Conservation (phyloP, 2,113 vertebrate species). For the Edolisoma coerulescens region DNA sequence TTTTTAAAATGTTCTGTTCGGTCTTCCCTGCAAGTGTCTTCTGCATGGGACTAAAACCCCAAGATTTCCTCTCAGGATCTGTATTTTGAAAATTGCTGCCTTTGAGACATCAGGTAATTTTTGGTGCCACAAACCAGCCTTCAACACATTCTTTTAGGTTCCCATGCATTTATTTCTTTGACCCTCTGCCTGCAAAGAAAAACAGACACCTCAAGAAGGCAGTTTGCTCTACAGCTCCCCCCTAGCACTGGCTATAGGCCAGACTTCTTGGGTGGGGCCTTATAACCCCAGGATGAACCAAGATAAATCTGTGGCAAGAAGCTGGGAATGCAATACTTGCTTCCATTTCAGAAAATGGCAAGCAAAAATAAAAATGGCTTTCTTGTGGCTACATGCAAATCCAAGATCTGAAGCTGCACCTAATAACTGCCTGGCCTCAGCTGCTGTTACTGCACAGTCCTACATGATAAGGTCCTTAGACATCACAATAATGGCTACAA, state of each 20-base stretch:
- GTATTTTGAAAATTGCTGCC: background rate
- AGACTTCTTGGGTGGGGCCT: constrained; percentile 29
- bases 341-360: background rate
- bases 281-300: constrained; percentile 49
- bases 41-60: background rate
- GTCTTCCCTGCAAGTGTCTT: background rate
- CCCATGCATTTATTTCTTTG: background rate
- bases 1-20: background rate
- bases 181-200: background rate
- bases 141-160: background rate
- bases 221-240: background rate
- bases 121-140: background rate
- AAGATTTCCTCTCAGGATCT: background rate
- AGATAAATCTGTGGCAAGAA: constrained; percentile 14
- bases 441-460: background rate
- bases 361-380: background rate
- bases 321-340: background rate
- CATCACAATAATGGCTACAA: background rate
- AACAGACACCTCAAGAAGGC: background rate
- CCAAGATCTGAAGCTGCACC: background rate
- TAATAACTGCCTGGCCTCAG: background rate
- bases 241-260: constrained; percentile 4
- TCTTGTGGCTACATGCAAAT: background rate
- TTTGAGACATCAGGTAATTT: background rate
- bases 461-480: background rate